These are phyloP conservation scores for Cavia aperea DNA, from an alignment of 2,113 vertebrate genomes.

Conservation along the genomic window DNA sequence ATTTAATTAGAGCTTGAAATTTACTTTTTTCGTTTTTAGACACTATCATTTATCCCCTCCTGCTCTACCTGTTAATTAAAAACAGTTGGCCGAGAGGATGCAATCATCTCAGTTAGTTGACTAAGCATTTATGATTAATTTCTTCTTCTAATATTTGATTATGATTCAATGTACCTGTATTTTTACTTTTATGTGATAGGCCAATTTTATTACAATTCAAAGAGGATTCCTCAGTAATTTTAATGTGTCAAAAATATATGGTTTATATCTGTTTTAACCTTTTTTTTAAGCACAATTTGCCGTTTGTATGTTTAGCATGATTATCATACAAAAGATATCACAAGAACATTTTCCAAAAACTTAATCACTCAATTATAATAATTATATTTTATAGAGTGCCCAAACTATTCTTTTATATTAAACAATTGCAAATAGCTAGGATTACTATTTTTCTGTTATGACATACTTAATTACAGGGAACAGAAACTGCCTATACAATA, in stretches of 20 bases:
- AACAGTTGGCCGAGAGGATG: slow-evolving; percentile 56
- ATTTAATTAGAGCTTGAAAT: slow-evolving; percentile 63
- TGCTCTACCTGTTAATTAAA: slow-evolving; percentile 63
- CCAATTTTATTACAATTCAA: background rate
- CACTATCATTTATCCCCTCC: slow-evolving; percentile 52
- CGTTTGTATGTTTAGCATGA: background rate
- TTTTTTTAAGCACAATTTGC: background rate
- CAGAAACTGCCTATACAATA: background rate
- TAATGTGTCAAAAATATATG: slow-evolving; percentile 29
- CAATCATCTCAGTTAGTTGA: slow-evolving; percentile 61
- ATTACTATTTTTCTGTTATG: background rate
- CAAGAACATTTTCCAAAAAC: slow-evolving; percentile 17
- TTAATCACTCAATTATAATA: slow-evolving; percentile 1
- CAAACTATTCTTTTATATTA: slow-evolving; percentile 26
- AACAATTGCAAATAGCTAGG: slow-evolving; percentile 13
- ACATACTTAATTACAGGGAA: background rate
- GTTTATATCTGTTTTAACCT: background rate
- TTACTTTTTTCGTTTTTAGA: slow-evolving; percentile 42
- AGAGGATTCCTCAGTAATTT: background rate
- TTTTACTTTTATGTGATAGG: slow-evolving; percentile 60
- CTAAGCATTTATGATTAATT: slow-evolving; percentile 57
- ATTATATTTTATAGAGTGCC: background rate
- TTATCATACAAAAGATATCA: slow-evolving; percentile 24
- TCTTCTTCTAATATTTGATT: slow-evolving; percentile 57
- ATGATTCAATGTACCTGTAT: slow-evolving; percentile 29